These are phyloP conservation scores for Pentalonia nigronervosa DNA, from an alignment of 1,140 invertebrate genomes.

Conservation along the genomic window DNA sequence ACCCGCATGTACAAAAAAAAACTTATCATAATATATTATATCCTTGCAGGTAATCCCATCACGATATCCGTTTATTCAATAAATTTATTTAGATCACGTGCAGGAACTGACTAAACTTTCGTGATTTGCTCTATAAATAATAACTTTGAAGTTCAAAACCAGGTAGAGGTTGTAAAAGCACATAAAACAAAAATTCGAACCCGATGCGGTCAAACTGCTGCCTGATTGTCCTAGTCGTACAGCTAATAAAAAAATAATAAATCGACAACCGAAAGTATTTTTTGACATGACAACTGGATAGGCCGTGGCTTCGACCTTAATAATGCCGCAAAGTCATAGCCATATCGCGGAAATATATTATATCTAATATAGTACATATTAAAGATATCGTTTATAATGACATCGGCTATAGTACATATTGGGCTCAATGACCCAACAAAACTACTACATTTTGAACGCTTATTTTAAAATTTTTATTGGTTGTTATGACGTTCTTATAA, in stretches of 20 bases:
- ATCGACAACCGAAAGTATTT: neutral
- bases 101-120: neutral
- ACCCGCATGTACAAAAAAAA: neutral
- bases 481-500: neutral
- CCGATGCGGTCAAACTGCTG: neutral
- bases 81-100: slow-evolving; percentile 1
- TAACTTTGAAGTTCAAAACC: neutral
- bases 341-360: neutral
- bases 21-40: neutral
- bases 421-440: neutral
- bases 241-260: neutral
- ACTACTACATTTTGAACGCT: neutral
- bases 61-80: neutral
- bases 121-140: neutral
- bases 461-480: neutral
- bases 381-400: neutral
- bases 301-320: neutral
- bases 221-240: neutral
- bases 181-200: neutral
- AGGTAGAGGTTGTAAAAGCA: neutral
- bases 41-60: neutral
- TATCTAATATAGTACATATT: neutral
- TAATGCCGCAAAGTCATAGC: too few relatives aligned
- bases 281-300: neutral
- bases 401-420: neutral